Evolutionary conservation across 23 tunicate species (phyloP), one percentile per base, ranked within the genome.

Genomic region (Trididemnum nubilum): DNA sequence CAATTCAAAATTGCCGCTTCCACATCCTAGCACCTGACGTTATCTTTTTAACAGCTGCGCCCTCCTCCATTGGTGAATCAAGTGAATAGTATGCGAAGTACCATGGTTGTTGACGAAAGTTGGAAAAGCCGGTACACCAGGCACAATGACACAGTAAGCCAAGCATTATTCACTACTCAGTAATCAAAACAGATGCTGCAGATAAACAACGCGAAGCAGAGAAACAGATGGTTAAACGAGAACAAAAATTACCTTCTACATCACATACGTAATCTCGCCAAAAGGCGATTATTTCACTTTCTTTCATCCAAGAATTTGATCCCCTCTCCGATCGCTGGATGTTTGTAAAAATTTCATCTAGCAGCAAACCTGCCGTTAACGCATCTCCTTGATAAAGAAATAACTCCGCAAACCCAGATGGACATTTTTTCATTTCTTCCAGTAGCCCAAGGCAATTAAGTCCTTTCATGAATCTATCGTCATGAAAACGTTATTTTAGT

Each of bases 261-360:
- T 78, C 82, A 54, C 50, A n/a, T 4, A 60, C 70, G 50, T 58
- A 78, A 35, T 78, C 82, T 35, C 82, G 64, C 82, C 82, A 78
- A 54, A 78, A 78, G 27, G 71, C 64, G 25, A 78, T 31, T 4
- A 34, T 49, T 0, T 35, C 31, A 59, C 51, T 78, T 78, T 78
- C 71, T 1, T 33, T 30, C 18, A 2, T 2, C 65, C 82, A 36
- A 1, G 49, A 9, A 34, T 78, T 78, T 57, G 60, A 36, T 24
- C 82, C 82, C 50, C 29, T 25, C 59, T 58, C 71, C 32, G 82
- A 78, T 1, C 50, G 82, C 1, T 61, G 5, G 22, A 32, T 34
- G 74, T 69, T 32, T 2, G 22, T 69, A 69, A 69, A 69, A 33
- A 69, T 34, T 30, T 33, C 74, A 69, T 69, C 37, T 37, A 69